Evolutionary conservation across 2,113 vertebrate species (phyloP), one percentile per base, ranked within the genome.

Genomic region (Rousettus leschenaultii): DNA sequence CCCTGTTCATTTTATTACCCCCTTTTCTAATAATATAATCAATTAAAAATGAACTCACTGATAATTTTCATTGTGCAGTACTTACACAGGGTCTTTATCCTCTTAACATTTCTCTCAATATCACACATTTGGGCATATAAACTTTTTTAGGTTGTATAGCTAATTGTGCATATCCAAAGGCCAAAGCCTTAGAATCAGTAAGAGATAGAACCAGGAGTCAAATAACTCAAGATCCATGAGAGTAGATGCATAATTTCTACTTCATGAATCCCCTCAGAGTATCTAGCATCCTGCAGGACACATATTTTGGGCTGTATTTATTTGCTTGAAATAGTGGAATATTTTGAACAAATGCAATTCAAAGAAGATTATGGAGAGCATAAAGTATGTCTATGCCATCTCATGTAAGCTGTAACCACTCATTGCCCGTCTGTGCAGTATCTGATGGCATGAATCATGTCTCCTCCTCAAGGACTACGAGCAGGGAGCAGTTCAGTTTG

Each of bases 71-170:
- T 40, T n/a, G 30, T 55, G 28, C n/a, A 70, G 8, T 33, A 30
- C 38, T 80, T 28, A 61, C 15, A 30, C 0, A 18, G 19, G 38
- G 6, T 83, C 5, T 83, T 89, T 70, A 53, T n/a, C 53, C 35
- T 93, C 38, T 33, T 45, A 48, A 43, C 15, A 33, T 77, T 96
- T 94, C 57, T 82, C 79, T 85, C 30, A 71, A 30, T 19, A 65
- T 57, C 75, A 87, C 3, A 35, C 28, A 77, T 71, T 80, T 87
- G 33, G 59, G 10, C 40, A 45, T 55, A 68, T 45, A n/a, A 68
- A n/a, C 3, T 43, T 30, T 92, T 22, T 80, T 65, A 61, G 18
- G 0, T 70, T 70, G 5, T 38, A 26, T 15, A 70, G 2, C 19
- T 75, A 92, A 57, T 45, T 71, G 53, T 59, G 24, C 8, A 35